Conservation (phyloP, 2,888 invertebrate genomes). For the Gerris lacustris region DNA sequence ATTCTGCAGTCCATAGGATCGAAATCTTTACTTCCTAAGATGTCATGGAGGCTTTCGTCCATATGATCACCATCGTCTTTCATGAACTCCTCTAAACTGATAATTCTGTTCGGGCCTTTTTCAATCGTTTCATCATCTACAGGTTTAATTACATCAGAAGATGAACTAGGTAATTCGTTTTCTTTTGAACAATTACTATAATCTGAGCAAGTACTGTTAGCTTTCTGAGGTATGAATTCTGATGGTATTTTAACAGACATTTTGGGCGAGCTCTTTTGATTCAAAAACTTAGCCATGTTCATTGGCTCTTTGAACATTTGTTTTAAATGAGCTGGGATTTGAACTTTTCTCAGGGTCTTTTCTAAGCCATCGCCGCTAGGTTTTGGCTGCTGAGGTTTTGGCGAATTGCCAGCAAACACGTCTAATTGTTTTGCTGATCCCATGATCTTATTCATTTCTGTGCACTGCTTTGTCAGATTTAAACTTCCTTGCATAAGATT, state of each 20-base stretch:
- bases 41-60: not conserved
- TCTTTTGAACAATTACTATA: not conserved
- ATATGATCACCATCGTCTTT: not conserved
- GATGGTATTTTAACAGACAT: not conserved
- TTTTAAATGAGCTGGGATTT: not conserved
- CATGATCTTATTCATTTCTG: not conserved
- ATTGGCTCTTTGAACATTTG: not conserved
- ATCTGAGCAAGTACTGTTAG: no score
- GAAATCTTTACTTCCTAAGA: not conserved
- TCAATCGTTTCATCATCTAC: not conserved
- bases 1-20: not conserved
- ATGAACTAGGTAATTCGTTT: not conserved
- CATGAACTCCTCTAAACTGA: not conserved
- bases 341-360: not conserved
- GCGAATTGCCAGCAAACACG: not conserved
- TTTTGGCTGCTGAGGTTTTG: not conserved
- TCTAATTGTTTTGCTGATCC: not conserved
- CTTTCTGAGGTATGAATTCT: not conserved
- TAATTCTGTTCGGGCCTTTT: no score
- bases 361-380: not conserved
- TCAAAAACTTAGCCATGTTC: not conserved
- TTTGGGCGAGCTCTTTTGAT: not conserved
- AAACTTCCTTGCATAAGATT: not conserved
- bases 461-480: not conserved
- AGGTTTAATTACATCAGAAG: not conserved